Conservation (phyloP, 2,113 vertebrate genomes). For the Tyrannus savana region DNA sequence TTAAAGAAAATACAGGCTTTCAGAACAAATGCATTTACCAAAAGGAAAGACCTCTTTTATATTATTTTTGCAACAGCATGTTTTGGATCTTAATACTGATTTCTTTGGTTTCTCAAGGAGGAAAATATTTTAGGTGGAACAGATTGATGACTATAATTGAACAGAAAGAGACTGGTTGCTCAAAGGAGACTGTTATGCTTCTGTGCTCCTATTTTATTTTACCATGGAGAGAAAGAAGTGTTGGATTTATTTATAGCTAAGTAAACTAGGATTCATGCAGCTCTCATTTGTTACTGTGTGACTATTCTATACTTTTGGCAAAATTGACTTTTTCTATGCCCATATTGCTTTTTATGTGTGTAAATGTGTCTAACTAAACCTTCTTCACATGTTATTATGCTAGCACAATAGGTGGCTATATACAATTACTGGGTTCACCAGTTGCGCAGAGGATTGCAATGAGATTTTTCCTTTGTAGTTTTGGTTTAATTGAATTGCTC, state of each 20-base stretch:
- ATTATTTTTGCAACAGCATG: constrained; percentile 25
- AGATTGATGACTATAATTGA: constrained; percentile 69
- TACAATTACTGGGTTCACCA: constrained; percentile 53
- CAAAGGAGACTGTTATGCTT: constrained; percentile 48
- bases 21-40: background rate
- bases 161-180: constrained; percentile 56
- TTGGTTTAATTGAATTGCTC: constrained; percentile 49
- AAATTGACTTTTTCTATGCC: constrained; percentile 40
- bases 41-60: constrained; percentile 13
- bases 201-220: constrained; percentile 60
- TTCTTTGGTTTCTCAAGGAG: constrained; percentile 38
- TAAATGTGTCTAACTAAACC: constrained; percentile 56
- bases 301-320: constrained; percentile 47
- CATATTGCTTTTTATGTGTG: constrained; percentile 40
- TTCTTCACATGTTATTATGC: constrained; percentile 50
- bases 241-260: constrained; percentile 65
- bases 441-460: constrained; percentile 28
- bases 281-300: constrained; percentile 60
- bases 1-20: background rate
- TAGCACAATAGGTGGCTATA: constrained; percentile 47
- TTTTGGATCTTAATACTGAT: constrained; percentile 44
- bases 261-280: constrained; percentile 67
- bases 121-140: constrained; percentile 68
- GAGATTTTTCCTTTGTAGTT: constrained; percentile 30
- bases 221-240: constrained; percentile 48